Base-by-base conservation (phyloP, 2,888 invertebrate species). In the Cephus nigrinus region DNA sequence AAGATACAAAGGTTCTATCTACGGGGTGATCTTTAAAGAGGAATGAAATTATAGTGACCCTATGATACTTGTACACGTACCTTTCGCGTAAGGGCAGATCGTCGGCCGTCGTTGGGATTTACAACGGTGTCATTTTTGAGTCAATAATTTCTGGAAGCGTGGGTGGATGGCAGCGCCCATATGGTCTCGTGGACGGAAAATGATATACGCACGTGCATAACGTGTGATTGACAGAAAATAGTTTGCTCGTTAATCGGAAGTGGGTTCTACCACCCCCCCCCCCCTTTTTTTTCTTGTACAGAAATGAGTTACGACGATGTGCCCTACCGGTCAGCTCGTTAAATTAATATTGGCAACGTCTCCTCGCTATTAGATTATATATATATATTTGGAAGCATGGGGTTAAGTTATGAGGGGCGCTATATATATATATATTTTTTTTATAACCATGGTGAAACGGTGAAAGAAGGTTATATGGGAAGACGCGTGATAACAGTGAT, bases 151-250 rank as follows among this genome's bases (percentile, higher is more conserved):
- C 68, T 55, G 0, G 0, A 34, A 32, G 33, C 75, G 77, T 77
- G 77, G 77, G 77, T 69, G 77, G 74, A 77, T 69, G 34, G 74
- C 74, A 32, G 69, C 74, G 74, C 23, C 55, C 55, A 55, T 55
- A 55, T 55, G 55, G 5, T 23, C 23, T 55, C 2, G 5, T 23
- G 55, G 55, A 55, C 55, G 55, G 55, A 55, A 55, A 23, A 34
- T 77, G 77, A 77, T 74, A 77, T 77, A 77, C 34, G 69, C 69
- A 31, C 40, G 77, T 77, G 74, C 55, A 77, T 77, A 77, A 75
- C 74, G 69, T 68, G 75, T 77, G 77, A 77, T 77, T 77, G 77
- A 77, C 77, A 77, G 77, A 77, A 77, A 71, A 77, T 36, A 33
- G 75, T 74, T 23, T 74, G 77, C 77, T 77, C 74, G 77, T 77